Evolutionary conservation across 2,888 invertebrate genomes (phyloP).

Genomic region (Pherbina coryleti): DNA sequence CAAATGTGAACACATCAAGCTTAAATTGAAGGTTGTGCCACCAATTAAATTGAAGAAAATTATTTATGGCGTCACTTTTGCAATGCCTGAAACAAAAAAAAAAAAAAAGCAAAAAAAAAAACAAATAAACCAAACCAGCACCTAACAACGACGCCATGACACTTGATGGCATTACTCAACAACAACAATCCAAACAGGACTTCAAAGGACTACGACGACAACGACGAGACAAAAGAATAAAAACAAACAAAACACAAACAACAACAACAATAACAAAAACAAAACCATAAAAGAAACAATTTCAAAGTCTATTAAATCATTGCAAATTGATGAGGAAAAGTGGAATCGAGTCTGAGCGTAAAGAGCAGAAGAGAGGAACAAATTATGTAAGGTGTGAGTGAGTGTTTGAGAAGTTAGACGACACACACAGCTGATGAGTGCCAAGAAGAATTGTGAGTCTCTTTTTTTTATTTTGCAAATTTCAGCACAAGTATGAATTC

Average conservation of each 20-base stretch:
- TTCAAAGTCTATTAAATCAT: slow-evolving; percentile 15
- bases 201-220: not conserved
- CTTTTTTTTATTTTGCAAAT: not conserved
- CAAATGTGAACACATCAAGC: not conserved
- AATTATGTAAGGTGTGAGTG: not conserved
- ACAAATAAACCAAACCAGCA: not conserved
- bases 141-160: not conserved
- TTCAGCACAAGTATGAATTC: not conserved
- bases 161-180: not conserved
- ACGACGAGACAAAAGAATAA: not conserved
- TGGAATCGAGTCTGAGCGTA: not conserved
- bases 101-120: not conserved
- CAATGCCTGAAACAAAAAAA: not conserved
- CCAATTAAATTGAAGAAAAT: too few species aligned
- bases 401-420: not conserved
- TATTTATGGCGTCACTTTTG: not conserved
- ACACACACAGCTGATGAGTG: not conserved
- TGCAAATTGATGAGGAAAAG: slow-evolving; percentile 1
- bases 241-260: too few species aligned
- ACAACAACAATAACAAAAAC: not conserved
- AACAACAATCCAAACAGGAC: not conserved
- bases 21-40: not conserved
- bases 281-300: not conserved
- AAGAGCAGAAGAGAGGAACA: not conserved
- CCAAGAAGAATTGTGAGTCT: not conserved